Conservation (phyloP, 2,888 invertebrate genomes). For the Watsonalla binaria region DNA sequence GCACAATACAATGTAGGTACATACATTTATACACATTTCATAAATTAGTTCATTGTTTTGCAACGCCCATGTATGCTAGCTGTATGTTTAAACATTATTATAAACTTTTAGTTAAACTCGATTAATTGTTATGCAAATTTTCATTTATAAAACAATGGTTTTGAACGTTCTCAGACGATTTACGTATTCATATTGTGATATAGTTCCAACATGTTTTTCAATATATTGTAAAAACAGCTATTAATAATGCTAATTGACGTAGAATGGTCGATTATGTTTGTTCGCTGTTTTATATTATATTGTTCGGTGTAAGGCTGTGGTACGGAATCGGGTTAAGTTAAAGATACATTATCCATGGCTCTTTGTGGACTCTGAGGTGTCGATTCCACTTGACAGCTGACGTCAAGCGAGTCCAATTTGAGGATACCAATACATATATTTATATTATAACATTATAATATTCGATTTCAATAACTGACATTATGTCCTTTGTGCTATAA, state of each 20-base stretch:
- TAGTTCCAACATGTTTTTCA: conserved; percentile 35
- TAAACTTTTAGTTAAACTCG: conserved; percentile 27
- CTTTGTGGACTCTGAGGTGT: neutral
- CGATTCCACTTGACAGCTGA: neutral
- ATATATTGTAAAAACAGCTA: conserved; percentile 26
- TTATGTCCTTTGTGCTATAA: no score
- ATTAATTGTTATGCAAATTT: conserved; percentile 43
- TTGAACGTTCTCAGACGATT: conserved; percentile 27
- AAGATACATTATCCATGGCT: neutral
- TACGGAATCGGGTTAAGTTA: neutral
- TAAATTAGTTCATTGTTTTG: conserved; percentile 51
- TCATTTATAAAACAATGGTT: conserved; percentile 20
- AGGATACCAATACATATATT: neutral
- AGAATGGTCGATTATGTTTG: conserved; percentile 20
- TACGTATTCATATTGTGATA: conserved; percentile 25
- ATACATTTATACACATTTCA: conserved; percentile 23
- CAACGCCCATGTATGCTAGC: conserved; percentile 33
- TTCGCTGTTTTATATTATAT: conserved; percentile 7
- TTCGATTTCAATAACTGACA: no score
- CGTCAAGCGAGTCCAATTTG: neutral
- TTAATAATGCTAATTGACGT: conserved; percentile 52
- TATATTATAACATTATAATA: no score
- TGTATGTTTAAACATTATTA: conserved; percentile 14
- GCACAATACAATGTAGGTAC: conserved; percentile 15
- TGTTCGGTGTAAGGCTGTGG: conserved; percentile 4